Percentiles rank a stretch among this genome's conserved stretches.
phyloP scores from a whole-genome alignment of 2,797 vertebrate genomes.

The Xenops minutus region DNA sequence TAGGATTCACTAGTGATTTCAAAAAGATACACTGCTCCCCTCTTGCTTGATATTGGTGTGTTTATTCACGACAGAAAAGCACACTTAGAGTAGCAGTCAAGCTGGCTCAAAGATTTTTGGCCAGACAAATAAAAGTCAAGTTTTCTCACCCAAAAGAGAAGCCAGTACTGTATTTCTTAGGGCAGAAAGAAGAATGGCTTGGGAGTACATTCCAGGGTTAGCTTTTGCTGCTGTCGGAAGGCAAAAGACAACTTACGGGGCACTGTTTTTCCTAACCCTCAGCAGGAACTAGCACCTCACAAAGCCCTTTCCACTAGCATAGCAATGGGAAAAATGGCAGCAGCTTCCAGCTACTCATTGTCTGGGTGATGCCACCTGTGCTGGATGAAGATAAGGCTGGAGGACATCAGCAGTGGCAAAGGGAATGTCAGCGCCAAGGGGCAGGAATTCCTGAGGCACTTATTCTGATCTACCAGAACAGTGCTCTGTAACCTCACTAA shows the following conservation, averaged over 20 bases:
- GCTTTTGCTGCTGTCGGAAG: neutral
- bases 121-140: neutral
- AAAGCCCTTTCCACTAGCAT: neutral
- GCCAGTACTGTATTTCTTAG: neutral
- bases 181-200: neutral
- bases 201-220: neutral
- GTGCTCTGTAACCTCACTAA: neutral
- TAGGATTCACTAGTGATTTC: neutral
- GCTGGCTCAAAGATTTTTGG: neutral
- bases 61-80: neutral
- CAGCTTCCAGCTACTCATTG: neutral
- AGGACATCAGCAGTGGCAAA: neutral
- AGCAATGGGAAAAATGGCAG: neutral
- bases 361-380: neutral
- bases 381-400: neutral
- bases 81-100: neutral
- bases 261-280: neutral
- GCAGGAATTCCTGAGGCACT: neutral
- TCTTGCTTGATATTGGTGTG: neutral
- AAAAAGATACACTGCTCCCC: neutral
- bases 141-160: neutral
- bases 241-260: neutral
- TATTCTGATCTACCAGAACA: neutral
- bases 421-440: neutral
- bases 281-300: neutral